Evolutionary conservation across 2,797 vertebrate species (phyloP), one percentile per base, ranked within the genome.

Genomic region (Podarcis lilfordi): DNA sequence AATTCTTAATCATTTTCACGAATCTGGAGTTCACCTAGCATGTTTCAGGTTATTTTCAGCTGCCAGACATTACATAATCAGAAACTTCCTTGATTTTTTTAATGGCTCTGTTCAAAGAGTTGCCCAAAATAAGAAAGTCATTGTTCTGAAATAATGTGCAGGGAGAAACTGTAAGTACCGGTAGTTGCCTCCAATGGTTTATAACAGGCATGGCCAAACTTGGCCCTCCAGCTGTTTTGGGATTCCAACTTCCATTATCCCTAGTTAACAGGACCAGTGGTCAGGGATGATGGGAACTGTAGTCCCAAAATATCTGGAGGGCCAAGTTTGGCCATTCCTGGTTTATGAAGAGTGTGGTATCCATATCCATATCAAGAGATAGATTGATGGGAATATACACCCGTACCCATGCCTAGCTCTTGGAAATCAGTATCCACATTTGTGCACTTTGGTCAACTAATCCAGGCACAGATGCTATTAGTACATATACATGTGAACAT

Each of bases 31-130:
- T 77, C 9, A n/a, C 9, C 1, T 27, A n/a, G 3, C 23, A 9
- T 3, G 40, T 87, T 86, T 90, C n/a, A 2, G 13, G 13, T 82
- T 6, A 69, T 88, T 75, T 50, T 77, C 3, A 3, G 79, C 68
- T 75, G 88, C 88, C 32, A 1, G 21, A 92, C 92, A 90, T 80
- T 27, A 82, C n/a, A n/a, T 50, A 21, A 61, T 40, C n/a, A 1
- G 0, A 0, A 43, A 3, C 37, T 61, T 59, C 4, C 85, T 23
- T 72, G 23, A 0, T 88, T 25, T 88, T 59, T 35, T 7, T 15
- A 61, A 27, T 25, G 79, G 50, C 17, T 40, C 68, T 74, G 35
- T 74, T n/a, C 40, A 79, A 19, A 59, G 35, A 45, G 61, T 61
- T 88, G 27, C 11, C 79, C 45, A 84, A 45, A 50, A 77, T 32